Conservation (phyloP, 1,140 invertebrate genomes). For the Drosophila neocordata region DNA sequence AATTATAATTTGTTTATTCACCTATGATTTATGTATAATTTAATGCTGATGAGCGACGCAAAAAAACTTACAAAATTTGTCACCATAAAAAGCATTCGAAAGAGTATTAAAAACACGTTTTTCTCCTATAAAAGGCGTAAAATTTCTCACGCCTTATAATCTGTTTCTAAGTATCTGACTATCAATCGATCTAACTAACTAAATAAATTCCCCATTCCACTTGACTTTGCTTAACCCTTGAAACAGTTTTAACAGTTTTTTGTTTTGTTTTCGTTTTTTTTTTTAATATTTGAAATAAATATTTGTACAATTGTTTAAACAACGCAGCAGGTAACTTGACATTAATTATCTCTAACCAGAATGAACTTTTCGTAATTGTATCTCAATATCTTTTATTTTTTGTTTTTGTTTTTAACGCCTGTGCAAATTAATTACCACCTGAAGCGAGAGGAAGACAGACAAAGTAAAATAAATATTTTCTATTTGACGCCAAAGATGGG, state of each 20-base stretch:
- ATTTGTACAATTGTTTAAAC: constrained; percentile 67
- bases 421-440: constrained; percentile 38
- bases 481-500: constrained; percentile 41
- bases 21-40: constrained; percentile 9
- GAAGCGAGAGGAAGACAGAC: not conserved
- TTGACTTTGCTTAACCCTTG: not conserved
- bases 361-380: constrained; percentile 12
- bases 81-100: constrained; percentile 6
- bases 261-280: too few species aligned
- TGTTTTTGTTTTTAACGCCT: constrained; percentile 13
- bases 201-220: not conserved
- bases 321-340: constrained; percentile 33
- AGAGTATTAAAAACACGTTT: constrained; percentile 67
- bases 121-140: constrained; percentile 14
- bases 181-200: not conserved
- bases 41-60: constrained; percentile 1
- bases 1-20: constrained; percentile 44
- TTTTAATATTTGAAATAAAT: constrained; percentile 46
- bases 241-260: constrained; percentile 15
- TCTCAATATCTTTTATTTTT: constrained; percentile 29
- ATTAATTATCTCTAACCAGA: constrained; percentile 60
- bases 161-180: not conserved
- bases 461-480: constrained; percentile 54
- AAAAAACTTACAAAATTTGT: not conserved
- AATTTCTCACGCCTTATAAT: constrained; percentile 40